Base-by-base conservation (phyloP, 2,888 invertebrate genomes). In the Lepidochrysops patricia region DNA sequence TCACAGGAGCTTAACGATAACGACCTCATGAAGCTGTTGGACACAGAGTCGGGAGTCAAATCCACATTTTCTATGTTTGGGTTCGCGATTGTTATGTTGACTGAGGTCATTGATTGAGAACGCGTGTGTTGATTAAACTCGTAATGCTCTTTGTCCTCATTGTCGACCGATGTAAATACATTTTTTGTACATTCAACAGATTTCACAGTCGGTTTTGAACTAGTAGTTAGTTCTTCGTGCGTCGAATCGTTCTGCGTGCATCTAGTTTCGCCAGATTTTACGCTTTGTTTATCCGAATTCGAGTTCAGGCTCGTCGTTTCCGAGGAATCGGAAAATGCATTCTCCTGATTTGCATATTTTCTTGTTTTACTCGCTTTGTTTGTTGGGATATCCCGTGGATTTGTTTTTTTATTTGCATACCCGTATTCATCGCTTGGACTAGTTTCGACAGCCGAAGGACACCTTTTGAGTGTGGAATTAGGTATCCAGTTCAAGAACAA, bases 401-500 rank as follows among this genome's bases (percentile, higher is more conserved):
- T 74, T 1, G 70, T 72, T 43, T 71, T 76, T 75, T 76, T 84
- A 65, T 74, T 85, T 9, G 70, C 72, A 64, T 74, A 72, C 23
- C 72, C 82, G 56, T 84, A 66, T 66, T 90, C 91, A 2, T 88
- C 87, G 64, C 76, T 86, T 3, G 89, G 83, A 64, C 84, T 82
- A 56, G 92, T 93, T 71, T 94, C 93, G 37, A 93, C 85, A 4
- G 94, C 92, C 13, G 92, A 93, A 13, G 97, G 96, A 75, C 97
- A 96, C 81, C 94, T 96, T 65, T 95, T 92, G 37, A 98, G 86
- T 0, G 97, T 96, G 1, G 94, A 92, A 80, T 98, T 98, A 0
- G 98, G 98, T 68, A 98, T 97, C 98, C 98, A 98, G 63, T 97
- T 97, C 2, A 98, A 91, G 67, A 97, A 94, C 9, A 98, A 86